Conservation (phyloP, 2,113 vertebrate species). For the Menura novaehollandiae region DNA sequence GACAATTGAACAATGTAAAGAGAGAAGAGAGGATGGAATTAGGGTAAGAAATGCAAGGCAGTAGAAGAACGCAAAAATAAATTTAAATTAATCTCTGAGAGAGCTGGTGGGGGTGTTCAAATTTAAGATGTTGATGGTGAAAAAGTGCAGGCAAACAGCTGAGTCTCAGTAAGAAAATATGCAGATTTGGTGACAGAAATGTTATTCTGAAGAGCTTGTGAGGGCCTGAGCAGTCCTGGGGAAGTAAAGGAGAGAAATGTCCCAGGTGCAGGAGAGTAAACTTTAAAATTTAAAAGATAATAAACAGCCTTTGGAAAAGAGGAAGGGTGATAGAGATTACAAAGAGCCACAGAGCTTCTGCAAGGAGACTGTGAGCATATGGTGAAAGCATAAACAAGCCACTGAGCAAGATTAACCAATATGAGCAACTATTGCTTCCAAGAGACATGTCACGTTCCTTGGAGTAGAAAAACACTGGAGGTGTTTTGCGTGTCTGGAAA, state of each 20-base stretch:
- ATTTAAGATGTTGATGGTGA: not conserved
- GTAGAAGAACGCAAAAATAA: not conserved
- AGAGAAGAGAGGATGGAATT: not conserved
- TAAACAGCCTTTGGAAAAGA: not conserved
- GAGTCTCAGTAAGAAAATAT: not conserved
- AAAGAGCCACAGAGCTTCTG: not conserved
- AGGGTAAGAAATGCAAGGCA: not conserved
- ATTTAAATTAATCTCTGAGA: not conserved
- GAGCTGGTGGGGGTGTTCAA: not conserved
- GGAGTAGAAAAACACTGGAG: not conserved
- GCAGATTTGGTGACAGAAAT: not conserved
- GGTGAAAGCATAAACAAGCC: not conserved
- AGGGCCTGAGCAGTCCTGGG: not conserved
- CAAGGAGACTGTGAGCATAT: not conserved
- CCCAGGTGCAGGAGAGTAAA: not conserved
- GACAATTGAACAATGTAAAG: not conserved
- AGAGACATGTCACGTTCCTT: not conserved
- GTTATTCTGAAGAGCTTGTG: not conserved
- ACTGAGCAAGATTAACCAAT: not conserved
- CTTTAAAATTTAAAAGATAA: not conserved
- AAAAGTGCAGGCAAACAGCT: not conserved
- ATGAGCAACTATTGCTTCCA: not conserved
- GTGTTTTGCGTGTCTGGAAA: not conserved
- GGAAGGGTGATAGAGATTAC: not conserved
- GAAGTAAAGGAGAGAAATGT: not conserved